Base-by-base conservation (phyloP, 2,888 invertebrate species). In the Orchesella flavescens region DNA sequence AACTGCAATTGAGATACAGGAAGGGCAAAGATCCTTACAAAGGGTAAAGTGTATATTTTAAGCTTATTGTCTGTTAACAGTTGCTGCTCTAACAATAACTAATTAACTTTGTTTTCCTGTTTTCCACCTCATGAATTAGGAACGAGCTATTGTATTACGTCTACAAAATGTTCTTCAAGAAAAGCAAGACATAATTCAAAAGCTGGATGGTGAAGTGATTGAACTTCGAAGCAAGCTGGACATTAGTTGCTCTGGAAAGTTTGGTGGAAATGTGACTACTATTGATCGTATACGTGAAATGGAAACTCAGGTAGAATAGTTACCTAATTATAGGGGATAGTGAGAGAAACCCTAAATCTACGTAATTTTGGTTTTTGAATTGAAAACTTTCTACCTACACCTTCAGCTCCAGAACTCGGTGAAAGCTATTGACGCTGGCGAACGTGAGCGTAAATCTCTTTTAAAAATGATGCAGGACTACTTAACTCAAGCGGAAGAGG, bases 401-500 rank as follows among this genome's bases (percentile, higher is more conserved):
- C 12, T 69, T 19, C 24, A 87, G 85, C 57, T 86, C 12, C 69
- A 86, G 9, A 74, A 84, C 12, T 73, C 84, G 9, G 73, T 68
- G n/a, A 77, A 84, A 79, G 46, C 75, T 1, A 61, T 88, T 21
- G 75, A 92, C 3, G 92, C 92, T 0, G 92, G 93, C 0, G 93
- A 94, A 89, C 92, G 92, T 63, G 94, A 94, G 90, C 92, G 93
- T 17, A 91, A 92, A 81, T 91, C 92, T 68, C 89, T 94, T 3
- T 89, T 94, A 1, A 93, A 93, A 80, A 89, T 94, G 61, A 91
- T 93, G 0, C 90, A 92, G 7, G 90, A 91, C 0, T 90, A 93
- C 55, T 93, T 93, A 87, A 90, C 91, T 43, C 91, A 93, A 85
- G 87, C 94, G 53, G 92, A 93, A 72, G 89, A 90, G 9, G 94